phyloP scores from a whole-genome alignment of 2,113 vertebrate species.

The Phyllopteryx taeniolatus region DNA sequence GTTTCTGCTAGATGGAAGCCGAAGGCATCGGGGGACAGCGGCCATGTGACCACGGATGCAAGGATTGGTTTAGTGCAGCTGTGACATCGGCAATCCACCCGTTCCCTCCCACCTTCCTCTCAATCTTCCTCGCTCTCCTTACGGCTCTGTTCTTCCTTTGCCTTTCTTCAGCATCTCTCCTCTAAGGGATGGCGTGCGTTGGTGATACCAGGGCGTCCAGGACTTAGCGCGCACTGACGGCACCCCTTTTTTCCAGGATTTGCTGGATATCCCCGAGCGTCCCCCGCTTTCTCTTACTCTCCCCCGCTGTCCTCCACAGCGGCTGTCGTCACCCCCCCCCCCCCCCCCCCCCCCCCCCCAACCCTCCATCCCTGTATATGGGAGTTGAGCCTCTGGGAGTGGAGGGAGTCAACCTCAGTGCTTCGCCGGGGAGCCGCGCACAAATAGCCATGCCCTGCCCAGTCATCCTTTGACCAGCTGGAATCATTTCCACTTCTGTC shows the following conservation, averaged over 20 bases:
- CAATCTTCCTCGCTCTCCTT: slow-evolving; percentile 59
- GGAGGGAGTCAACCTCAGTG: slow-evolving; percentile 55
- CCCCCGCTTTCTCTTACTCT: slow-evolving; percentile 1
- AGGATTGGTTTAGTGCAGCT: slow-evolving; percentile 78
- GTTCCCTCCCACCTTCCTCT: slow-evolving; percentile 49
- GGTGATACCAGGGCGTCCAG: slow-evolving; percentile 63
- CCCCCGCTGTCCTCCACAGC: slow-evolving; percentile 3
- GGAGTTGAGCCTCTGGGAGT: slow-evolving; percentile 55
- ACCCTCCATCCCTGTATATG: slow-evolving; percentile 36
- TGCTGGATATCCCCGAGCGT: slow-evolving; percentile 28
- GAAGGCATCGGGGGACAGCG: slow-evolving; percentile 60
- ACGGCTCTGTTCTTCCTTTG: slow-evolving; percentile 54
- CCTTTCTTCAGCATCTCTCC: slow-evolving; percentile 77
- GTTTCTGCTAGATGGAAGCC: slow-evolving; percentile 26
- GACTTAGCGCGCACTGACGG: slow-evolving; percentile 65
- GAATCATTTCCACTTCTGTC: slow-evolving; percentile 37
- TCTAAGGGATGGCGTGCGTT: slow-evolving; percentile 77
- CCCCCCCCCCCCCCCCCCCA: not conserved
- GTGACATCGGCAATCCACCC: slow-evolving; percentile 72
- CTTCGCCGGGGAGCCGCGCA: slow-evolving; percentile 43
- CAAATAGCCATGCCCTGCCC: slow-evolving; percentile 64
- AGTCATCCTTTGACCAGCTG: slow-evolving; percentile 51
- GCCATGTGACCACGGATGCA: slow-evolving; percentile 83
- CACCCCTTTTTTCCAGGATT: slow-evolving; percentile 26
- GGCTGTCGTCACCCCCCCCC: not conserved